A percentile compares a stretch with the other conserved stretches of the same genome.
phyloP scores from a whole-genome alignment of 2,888 invertebrate genomes.

The Nymphalis urticae region DNA sequence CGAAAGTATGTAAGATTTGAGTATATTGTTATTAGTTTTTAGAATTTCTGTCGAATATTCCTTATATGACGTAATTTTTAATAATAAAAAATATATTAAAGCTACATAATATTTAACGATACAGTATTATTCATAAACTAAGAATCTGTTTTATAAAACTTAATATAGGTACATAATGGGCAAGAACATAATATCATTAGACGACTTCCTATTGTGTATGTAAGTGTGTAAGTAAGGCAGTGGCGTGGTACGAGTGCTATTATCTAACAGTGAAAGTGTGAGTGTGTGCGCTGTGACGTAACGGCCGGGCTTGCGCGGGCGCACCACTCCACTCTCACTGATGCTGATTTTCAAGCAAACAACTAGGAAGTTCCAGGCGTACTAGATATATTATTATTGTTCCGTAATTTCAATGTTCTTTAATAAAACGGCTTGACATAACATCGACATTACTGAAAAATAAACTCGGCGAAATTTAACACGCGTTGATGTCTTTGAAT shows the following conservation, averaged over 20 bases:
- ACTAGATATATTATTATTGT: constrained; percentile 54
- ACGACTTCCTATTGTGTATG: constrained; percentile 68
- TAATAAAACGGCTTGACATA: constrained; percentile 7
- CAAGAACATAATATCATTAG: constrained; percentile 45
- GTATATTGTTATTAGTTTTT: constrained; percentile 7
- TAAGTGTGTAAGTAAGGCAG: constrained; percentile 79
- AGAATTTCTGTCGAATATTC: constrained; percentile 9
- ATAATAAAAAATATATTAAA: background rate
- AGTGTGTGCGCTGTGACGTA: constrained; percentile 76
- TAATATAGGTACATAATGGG: background rate
- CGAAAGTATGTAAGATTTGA: constrained; percentile 3
- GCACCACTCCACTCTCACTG: constrained; percentile 68
- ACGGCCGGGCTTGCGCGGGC: constrained; percentile 52
- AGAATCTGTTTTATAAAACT: constrained; percentile 8
- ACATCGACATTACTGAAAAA: background rate
- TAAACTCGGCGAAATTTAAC: constrained; percentile 7
- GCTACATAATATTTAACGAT: background rate
- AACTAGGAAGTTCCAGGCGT: constrained; percentile 67
- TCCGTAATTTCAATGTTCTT: constrained; percentile 37
- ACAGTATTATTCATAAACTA: constrained; percentile 5
- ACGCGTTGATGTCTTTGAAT: constrained; percentile 40
- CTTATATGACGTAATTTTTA: background rate
- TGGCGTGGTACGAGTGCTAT: constrained; percentile 66
- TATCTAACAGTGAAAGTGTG: constrained; percentile 80
- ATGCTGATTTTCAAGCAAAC: constrained; percentile 65